Evolutionary conservation across 1,140 invertebrate species (phyloP), one percentile per base, ranked within the genome.

Genomic region (Solen grandis): DNA sequence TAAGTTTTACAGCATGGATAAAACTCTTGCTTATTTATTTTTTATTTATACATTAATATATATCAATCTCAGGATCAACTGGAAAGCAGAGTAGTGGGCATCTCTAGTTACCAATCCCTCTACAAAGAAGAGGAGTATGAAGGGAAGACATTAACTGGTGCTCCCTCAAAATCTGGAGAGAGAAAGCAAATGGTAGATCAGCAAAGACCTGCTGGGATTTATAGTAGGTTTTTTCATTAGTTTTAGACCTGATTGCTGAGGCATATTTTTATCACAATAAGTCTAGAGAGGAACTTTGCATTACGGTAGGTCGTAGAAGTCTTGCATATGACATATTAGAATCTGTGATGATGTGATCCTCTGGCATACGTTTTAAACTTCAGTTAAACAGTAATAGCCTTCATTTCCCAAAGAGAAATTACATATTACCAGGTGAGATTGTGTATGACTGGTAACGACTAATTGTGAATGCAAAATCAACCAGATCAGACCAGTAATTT

Each of bases 111-210:
- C 29, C 27, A 27, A 22, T 13, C 31, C 13, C 50, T 70, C 13
- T 70, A 25, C 50, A 70, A 70, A 25, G 68, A 54, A 54, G 68
- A 70, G 46, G 68, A 70, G 19, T 70, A 70, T 54, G 22, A 5
- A n/a, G 68, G 68, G 16, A 52, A 46, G 29, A 54, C 68, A 13
- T 27, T 70, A 16, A 54, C 46, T 29, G 68, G 68, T 19, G 41
- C 25, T 16, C 10, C 14, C 10, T 29, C 68, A 33, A 70, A 54
- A 31, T 54, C 41, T 29, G 50, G 68, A 25, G 46, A 70, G 25
- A 16, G 13, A 55, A 52, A 35, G 41, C 66, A 36, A 5, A n/a
- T n/a, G n/a, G 13, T 36, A 16, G 50, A 70, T 35, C 35, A 68
- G 41, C 14, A 68, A 31, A 50, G 36, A 19, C 38, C 50, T 8